Evolutionary conservation across 2,113 vertebrate genomes (phyloP).

Genomic region (Ciconia maguari): DNA sequence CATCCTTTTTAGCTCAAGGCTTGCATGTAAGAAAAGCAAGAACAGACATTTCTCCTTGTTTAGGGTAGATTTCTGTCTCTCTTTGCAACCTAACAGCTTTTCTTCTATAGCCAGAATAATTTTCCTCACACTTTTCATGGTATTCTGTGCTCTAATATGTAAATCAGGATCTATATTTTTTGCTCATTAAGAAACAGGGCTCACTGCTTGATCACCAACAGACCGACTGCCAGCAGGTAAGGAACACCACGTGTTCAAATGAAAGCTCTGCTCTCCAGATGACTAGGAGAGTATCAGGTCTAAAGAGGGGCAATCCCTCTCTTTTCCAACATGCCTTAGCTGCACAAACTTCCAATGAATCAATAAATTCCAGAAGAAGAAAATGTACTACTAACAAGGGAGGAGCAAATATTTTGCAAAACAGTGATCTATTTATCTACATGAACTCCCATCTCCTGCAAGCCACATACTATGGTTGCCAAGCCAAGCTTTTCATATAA

Average conservation of each 20-base stretch:
- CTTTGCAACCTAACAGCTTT: neutral
- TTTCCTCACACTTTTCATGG: neutral
- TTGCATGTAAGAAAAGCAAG: neutral
- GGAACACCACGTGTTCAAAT: accelerated
- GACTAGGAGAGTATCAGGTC: neutral
- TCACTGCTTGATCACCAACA: neutral
- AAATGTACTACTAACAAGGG: neutral
- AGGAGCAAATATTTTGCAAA: neutral
- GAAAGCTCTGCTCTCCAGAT: neutral
- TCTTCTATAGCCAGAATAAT: neutral
- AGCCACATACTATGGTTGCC: neutral
- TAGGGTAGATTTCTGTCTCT: neutral
- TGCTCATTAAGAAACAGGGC: neutral
- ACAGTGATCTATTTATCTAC: neutral
- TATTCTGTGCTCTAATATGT: neutral
- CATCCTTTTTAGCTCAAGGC: neutral
- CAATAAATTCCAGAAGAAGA: neutral
- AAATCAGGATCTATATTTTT: neutral
- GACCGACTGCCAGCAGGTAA: neutral
- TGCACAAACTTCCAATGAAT: neutral
- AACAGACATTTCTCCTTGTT: neutral
- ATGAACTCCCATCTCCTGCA: neutral
- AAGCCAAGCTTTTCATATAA: neutral
- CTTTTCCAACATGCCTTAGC: neutral
- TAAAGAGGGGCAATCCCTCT: neutral